Base-by-base conservation (phyloP, 1,140 invertebrate species). In the Carcinoscorpius rotundicauda region DNA sequence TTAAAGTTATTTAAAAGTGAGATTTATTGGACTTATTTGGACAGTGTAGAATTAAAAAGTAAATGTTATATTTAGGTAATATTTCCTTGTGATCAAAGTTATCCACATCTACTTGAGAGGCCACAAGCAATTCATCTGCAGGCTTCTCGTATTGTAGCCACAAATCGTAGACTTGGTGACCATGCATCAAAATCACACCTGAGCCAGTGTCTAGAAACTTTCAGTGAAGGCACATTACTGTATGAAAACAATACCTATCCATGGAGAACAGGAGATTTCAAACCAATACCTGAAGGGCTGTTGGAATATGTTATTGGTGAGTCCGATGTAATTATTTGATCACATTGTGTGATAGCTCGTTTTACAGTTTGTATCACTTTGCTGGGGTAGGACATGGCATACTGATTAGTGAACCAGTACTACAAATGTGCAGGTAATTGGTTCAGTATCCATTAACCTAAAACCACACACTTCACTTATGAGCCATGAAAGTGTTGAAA, bases 61-160 rank as follows among this genome's bases (percentile, higher is more conserved):
- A 29, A 29, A 29, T 29, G 29, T 29, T 29, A 29, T 11, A 70
- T 72, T 50, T 68, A 77, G 77, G 62, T 77, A 55, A 74, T 78
- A 58, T 66, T 78, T 63, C 75, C 71, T 67, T 78, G 80, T 53
- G 60, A 66, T 68, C 48, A 73, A 87, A 87, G 73, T 88, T 84
- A 85, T 72, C 81, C 84, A 8, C 84, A 83, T 68, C 88, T 90
- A 75, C 82, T 85, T 63, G 91, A 93, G 73, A 77, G 90, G 57
- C 91, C 91, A 4, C 84, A 86, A 66, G 85, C 86, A 52, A 29
- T 29, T 29, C 29, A 29, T 29, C 75, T 94, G 49, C 88, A 91
- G 71, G 85, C 87, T 2, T 91, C 89, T 0, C 80, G 88, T 65
- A 83, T 87, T 4, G 85, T 85, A 0, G 79, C 90, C 58, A 90